These are phyloP conservation scores for Chalcosyrphus nemorum DNA, from an alignment of 2,888 invertebrate species.

Conservation along the genomic window DNA sequence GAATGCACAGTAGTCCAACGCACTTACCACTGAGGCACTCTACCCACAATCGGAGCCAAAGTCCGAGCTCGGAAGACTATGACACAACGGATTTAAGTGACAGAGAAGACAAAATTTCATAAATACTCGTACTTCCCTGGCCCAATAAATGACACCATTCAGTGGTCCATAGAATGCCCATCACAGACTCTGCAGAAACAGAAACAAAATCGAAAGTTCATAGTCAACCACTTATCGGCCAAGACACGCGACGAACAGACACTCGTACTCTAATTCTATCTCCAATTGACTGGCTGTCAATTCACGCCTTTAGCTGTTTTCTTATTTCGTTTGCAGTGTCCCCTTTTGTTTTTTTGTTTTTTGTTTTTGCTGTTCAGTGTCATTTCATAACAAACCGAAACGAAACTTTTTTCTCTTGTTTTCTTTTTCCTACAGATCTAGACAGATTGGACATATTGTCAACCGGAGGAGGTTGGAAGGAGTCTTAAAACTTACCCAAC, in stretches of 20 bases:
- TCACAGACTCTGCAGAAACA: no score
- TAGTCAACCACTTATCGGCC: slow-evolving; percentile 1
- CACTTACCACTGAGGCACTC: no score
- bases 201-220: slow-evolving; percentile 10
- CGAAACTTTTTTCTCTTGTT: slow-evolving; percentile 17
- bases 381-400: slow-evolving; percentile 60
- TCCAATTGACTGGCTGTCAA: slow-evolving; percentile 52
- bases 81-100: no score
- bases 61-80: no score
- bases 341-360: neutral
- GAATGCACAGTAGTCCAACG: no score
- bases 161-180: no score
- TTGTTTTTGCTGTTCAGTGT: slow-evolving; percentile 15
- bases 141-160: no score
- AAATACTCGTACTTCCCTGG: no score
- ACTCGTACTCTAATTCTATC: slow-evolving; percentile 36
- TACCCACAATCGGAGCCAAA: no score
- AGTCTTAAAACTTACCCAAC: slow-evolving; percentile 61
- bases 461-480: slow-evolving; percentile 39
- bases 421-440: slow-evolving; percentile 43
- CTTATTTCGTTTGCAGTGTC: neutral
- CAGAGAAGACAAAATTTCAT: no score
- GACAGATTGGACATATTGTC: slow-evolving; percentile 71
- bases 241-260: slow-evolving; percentile 5
- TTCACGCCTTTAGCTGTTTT: slow-evolving; percentile 43